phyloP scores from a whole-genome alignment of 1,140 invertebrate species.

The Zaprionus inermis region DNA sequence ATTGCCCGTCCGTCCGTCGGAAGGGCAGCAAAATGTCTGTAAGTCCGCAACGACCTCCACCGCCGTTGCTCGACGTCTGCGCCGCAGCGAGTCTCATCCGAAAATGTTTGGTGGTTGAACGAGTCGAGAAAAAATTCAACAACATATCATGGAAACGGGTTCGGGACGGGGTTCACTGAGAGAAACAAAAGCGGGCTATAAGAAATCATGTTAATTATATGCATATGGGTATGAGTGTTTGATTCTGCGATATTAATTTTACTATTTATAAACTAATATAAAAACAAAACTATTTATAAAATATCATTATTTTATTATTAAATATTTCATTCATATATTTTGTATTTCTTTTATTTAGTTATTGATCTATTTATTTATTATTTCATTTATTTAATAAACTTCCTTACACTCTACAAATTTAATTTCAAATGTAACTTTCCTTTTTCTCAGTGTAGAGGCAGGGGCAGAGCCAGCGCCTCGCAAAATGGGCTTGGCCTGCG shows the following conservation, averaged over 20 bases:
- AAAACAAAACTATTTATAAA: too few species aligned
- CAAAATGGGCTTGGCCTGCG: slow-evolving; percentile 74
- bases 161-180: slow-evolving; percentile 26
- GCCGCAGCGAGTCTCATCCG: slow-evolving; percentile 60
- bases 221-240: too few species aligned
- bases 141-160: slow-evolving; percentile 62
- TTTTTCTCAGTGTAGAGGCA: slow-evolving; percentile 29
- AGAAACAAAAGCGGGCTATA: background rate
- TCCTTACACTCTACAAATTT: background rate
- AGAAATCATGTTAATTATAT: background rate
- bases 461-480: slow-evolving; percentile 39
- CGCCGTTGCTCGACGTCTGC: slow-evolving; percentile 61
- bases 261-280: too few species aligned
- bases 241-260: too few species aligned
- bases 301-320: too few species aligned
- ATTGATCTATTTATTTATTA: background rate
- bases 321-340: too few species aligned
- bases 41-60: slow-evolving; percentile 17
- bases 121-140: slow-evolving; percentile 56
- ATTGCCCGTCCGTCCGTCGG: slow-evolving; percentile 27
- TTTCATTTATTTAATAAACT: too few species aligned
- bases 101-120: slow-evolving; percentile 74
- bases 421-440: background rate
- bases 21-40: slow-evolving; percentile 21
- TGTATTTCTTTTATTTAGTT: background rate